Base-by-base conservation (phyloP, 2,888 invertebrate species). In the Melanargia galathea region DNA sequence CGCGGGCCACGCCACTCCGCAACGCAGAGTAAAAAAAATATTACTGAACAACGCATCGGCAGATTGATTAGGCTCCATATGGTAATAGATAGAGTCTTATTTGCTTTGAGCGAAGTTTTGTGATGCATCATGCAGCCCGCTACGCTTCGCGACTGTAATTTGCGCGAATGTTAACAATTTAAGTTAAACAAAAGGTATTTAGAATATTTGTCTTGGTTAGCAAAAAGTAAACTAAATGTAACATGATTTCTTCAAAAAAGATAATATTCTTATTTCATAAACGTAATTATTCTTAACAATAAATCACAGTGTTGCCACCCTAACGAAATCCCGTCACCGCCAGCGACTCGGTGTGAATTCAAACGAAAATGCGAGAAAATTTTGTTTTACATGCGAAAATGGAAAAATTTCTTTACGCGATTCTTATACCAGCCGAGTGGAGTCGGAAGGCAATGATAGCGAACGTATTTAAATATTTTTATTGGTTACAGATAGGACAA, bases 381-480 rank as follows among this genome's bases (percentile, higher is more conserved):
- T 87, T 87, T 86, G 88, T 90, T 90, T 86, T 86, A 89, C 90
- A 89, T 85, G 83, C 75, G 82, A 84, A 87, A 88, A 89, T 88
- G 81, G 86, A 80, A 86, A 72, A 73, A 70, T 69, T 71, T 69
- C 66, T 71, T 73, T 64, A 66, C 64, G 58, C 63, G 60, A 69
- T 62, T 65, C 70, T 58, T 66, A 64, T 63, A 60, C 57, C 52
- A 22, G 54, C 45, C 63, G 56, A 51, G 48, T 56, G 56, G 48
- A 49, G 75, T 72, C 71, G 70, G 70, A 68, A 76, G 81, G 82
- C 84, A 81, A 72, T 75, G 48, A 38, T 10, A 22, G 35, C 33
- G 20, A 18, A 20, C 33, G 33, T 30, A 51, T 51, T 49, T 18
- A 51, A 51, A 18, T 2, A 30, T 13, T 52, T 11, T 18, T 33